Percentiles rank a stretch among this genome's conserved stretches.
Evolutionary conservation across 2,797 vertebrate genomes (phyloP).

Genomic region (Cephalopachus bancanus): DNA sequence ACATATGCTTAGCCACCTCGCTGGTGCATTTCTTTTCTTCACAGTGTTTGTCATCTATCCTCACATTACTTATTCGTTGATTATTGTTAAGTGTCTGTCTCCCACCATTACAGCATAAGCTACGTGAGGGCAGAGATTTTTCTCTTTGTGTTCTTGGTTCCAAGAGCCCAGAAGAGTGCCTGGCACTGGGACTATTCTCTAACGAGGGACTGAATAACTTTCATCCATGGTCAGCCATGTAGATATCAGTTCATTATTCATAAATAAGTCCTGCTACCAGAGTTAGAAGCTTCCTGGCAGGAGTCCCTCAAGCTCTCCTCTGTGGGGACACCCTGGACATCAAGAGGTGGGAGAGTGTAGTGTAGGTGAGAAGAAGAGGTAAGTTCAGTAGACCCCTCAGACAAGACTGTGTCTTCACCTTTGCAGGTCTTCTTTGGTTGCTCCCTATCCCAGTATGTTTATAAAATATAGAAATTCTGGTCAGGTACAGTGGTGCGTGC

Average conservation of each 20-base stretch:
- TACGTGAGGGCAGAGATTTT: neutral
- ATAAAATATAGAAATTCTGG: neutral
- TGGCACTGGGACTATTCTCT: neutral
- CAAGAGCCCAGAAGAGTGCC: neutral
- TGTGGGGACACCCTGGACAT: neutral
- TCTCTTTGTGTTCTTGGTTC: constrained; percentile 1
- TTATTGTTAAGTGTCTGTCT: neutral
- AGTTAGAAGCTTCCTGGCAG: neutral
- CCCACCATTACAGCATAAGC: neutral
- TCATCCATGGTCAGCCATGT: neutral
- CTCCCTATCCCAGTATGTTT: neutral
- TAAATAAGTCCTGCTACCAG: neutral
- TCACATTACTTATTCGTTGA: neutral
- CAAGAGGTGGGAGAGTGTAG: neutral
- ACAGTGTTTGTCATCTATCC: neutral
- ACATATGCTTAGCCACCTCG: neutral
- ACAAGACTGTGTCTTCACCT: neutral
- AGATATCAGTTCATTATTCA: constrained; percentile 16
- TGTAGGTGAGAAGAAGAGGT: neutral
- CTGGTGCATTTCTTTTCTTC: constrained; percentile 25
- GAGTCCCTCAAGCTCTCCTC: neutral
- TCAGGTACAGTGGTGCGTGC: too few species aligned
- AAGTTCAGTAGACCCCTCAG: neutral
- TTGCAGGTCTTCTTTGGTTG: neutral
- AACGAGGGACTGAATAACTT: neutral